These are phyloP conservation scores for Gymnorhina tibicen DNA, from an alignment of 2,113 vertebrate genomes.

Conservation along the genomic window DNA sequence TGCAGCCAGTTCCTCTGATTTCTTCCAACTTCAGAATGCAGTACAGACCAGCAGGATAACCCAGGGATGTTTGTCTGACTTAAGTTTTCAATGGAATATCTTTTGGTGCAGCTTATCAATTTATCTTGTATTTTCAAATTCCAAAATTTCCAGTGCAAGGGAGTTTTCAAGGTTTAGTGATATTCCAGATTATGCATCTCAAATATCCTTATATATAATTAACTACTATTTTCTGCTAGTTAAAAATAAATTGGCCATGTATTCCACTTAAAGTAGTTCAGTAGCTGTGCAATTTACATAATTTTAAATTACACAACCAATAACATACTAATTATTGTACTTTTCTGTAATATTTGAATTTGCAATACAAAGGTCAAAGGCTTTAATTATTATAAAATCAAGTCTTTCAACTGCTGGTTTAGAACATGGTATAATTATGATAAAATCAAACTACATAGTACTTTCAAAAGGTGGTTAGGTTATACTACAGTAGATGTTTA, in stretches of 20 bases:
- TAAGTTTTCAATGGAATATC: too few species aligned
- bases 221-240: background rate
- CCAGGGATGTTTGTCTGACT: background rate
- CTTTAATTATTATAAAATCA: slow-evolving; percentile 17
- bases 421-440: slow-evolving; percentile 4
- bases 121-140: background rate
- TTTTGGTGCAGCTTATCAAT: too few species aligned
- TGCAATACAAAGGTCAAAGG: background rate
- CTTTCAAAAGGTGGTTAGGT: background rate
- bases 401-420: background rate
- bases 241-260: slow-evolving; percentile 8
- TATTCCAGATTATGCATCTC: background rate
- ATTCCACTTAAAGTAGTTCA: background rate
- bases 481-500: background rate
- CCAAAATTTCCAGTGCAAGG: background rate
- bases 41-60: background rate
- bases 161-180: background rate
- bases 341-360: slow-evolving; percentile 25
- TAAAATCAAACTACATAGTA: background rate
- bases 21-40: background rate
- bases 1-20: background rate
- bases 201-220: background rate
- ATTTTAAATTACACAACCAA: slow-evolving; percentile 35
- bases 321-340: slow-evolving; percentile 17
- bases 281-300: slow-evolving; percentile 25